These are phyloP conservation scores for Heteropelma amictum DNA, from an alignment of 2,888 invertebrate species.

Conservation along the genomic window DNA sequence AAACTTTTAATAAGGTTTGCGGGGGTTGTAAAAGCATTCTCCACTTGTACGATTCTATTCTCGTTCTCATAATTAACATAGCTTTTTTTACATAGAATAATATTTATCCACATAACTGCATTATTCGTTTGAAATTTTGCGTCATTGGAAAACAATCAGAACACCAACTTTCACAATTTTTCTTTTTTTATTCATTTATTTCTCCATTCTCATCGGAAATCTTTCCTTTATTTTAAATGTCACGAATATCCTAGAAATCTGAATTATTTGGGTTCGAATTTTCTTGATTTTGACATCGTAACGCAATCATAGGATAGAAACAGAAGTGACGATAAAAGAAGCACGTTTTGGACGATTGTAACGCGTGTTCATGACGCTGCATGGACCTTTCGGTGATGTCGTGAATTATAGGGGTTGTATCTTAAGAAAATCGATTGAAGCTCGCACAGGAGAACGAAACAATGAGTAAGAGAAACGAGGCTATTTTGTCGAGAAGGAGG, in stretches of 20 bases:
- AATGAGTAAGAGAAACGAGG: constrained; percentile 1
- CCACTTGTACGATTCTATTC: not conserved
- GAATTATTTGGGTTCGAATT: not conserved
- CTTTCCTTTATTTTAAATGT: too few relatives aligned
- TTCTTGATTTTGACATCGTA: too few relatives aligned
- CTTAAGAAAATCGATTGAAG: constrained; percentile 44
- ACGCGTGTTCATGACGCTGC: constrained; percentile 25
- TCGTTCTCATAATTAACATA: not conserved
- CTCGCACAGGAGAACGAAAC: constrained; percentile 3
- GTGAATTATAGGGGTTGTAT: constrained; percentile 30
- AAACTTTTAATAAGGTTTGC: constrained; percentile 32
- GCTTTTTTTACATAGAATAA: not conserved
- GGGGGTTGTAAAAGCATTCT: not conserved
- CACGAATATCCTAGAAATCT: too few relatives aligned
- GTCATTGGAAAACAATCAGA: too few relatives aligned
- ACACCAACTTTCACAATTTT: too few relatives aligned
- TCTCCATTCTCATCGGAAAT: too few relatives aligned
- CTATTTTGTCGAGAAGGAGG: constrained; percentile 32
- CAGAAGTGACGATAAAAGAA: not conserved
- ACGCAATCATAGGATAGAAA: too few relatives aligned
- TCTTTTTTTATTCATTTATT: too few relatives aligned
- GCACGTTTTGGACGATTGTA: constrained; percentile 24
- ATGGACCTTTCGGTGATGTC: constrained; percentile 12
- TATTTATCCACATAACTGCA: too few relatives aligned
- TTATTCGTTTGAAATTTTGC: too few relatives aligned